These are phyloP conservation scores for Sminthurides bifidus DNA, from an alignment of 1,140 invertebrate species.

Conservation along the genomic window DNA sequence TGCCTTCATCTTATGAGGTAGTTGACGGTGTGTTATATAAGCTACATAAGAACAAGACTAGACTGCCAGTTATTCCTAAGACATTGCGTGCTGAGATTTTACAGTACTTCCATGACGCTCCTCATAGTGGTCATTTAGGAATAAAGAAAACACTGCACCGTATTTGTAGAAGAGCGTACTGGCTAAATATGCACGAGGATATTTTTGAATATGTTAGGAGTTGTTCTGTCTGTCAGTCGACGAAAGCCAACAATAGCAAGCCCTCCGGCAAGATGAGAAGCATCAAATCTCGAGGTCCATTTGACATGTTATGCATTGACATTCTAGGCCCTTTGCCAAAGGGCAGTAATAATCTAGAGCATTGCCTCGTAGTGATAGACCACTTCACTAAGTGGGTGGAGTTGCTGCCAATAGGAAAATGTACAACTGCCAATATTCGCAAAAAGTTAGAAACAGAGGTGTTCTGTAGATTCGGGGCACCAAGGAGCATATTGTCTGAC, in stretches of 20 bases:
- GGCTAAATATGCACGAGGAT: constrained; percentile 9
- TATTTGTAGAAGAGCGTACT: constrained; percentile 6
- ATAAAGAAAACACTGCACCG: constrained; percentile 4
- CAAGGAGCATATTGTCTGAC: constrained; percentile 27
- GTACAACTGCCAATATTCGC: constrained; percentile 15
- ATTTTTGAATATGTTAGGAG: constrained; percentile 9
- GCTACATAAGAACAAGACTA: background rate
- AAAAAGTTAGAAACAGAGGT: constrained; percentile 27
- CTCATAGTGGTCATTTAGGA: constrained; percentile 5
- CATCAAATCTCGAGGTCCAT: background rate
- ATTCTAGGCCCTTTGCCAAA: constrained; percentile 30
- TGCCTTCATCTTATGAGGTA: background rate
- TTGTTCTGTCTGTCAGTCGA: constrained; percentile 12
- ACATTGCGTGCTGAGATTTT: background rate
- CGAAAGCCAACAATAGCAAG: constrained; percentile 3
- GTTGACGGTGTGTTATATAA: background rate
- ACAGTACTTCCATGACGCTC: constrained; percentile 12
- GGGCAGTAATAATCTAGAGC: constrained; percentile 11
- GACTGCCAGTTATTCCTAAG: background rate
- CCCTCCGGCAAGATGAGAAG: constrained; percentile 5
- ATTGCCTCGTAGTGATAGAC: constrained; percentile 28
- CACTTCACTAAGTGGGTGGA: constrained; percentile 31
- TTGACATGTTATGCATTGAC: background rate
- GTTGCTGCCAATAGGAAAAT: constrained; percentile 22
- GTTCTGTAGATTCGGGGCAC: constrained; percentile 32